phyloP scores from a whole-genome alignment of 2,113 vertebrate species.

The Prinia subflava region DNA sequence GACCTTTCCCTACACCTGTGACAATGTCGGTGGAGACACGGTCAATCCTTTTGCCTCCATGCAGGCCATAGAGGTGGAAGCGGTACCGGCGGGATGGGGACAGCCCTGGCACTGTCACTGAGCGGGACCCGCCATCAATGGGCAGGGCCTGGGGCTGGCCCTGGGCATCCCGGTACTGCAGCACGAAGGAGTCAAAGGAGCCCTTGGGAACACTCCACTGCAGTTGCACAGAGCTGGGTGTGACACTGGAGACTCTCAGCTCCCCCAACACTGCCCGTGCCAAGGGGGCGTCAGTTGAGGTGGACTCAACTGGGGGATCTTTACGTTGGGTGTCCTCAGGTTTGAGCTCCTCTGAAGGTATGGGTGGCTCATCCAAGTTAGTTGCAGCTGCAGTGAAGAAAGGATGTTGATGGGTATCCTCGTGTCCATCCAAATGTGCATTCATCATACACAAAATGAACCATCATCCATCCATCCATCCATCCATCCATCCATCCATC shows the following conservation, averaged over 20 bases:
- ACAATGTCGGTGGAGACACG: not conserved
- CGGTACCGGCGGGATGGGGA: not conserved
- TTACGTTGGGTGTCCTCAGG: not conserved
- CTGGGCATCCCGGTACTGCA: not conserved
- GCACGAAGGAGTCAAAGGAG: slow-evolving; percentile 60
- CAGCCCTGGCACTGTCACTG: accelerated
- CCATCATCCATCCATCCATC: not conserved
- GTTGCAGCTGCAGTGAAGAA: not conserved
- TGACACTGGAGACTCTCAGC: not conserved
- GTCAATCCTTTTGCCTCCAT: not conserved
- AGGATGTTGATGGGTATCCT: not conserved
- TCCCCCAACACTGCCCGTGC: not conserved
- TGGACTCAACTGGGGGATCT: not conserved
- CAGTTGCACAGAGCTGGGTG: accelerated
- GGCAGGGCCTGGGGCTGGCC: slow-evolving; percentile 3
- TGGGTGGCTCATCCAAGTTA: not conserved
- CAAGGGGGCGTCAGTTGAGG: not conserved
- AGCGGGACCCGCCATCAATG: accelerated
- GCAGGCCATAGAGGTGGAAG: not conserved
- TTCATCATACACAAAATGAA: not conserved
- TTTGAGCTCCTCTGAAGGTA: not conserved
- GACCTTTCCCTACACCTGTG: not conserved
- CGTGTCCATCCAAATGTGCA: not conserved
- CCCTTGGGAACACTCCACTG: slow-evolving; percentile 39
- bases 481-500: not conserved